A percentile compares a stretch with the other conserved stretches of the same genome.
Evolutionary conservation across 2,797 vertebrate species (phyloP).

Genomic region (Ceyx erithaca): DNA sequence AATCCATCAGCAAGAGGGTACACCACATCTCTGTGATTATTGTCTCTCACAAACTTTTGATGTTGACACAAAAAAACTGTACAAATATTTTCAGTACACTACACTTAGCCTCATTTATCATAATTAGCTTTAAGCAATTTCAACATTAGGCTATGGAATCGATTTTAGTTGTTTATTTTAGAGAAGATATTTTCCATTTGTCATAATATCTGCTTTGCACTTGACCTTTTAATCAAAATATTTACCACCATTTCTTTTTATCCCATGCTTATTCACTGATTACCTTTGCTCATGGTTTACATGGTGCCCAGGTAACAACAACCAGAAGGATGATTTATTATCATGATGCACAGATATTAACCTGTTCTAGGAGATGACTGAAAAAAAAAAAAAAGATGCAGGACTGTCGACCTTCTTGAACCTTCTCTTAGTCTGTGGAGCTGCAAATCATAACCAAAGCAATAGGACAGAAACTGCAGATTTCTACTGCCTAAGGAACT

Average conservation of each 20-base stretch:
- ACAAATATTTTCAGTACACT: neutral
- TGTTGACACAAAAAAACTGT: neutral
- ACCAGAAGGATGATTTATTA: neutral
- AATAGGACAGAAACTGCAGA: neutral
- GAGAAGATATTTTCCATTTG: constrained; percentile 49
- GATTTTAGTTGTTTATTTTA: constrained; percentile 33
- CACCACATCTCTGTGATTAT: neutral
- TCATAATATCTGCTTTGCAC: constrained; percentile 14
- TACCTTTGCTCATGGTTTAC: neutral
- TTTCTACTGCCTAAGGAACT: neutral
- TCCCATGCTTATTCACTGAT: neutral
- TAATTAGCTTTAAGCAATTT: constrained; percentile 46
- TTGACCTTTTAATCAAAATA: constrained; percentile 53
- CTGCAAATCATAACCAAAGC: neutral
- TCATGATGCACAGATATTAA: neutral
- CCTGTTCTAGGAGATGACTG: neutral
- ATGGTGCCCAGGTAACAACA: neutral
- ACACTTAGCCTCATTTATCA: constrained; percentile 29
- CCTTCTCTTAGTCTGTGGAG: neutral
- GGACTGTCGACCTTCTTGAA: neutral
- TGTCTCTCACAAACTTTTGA: neutral
- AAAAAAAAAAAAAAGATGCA: neutral
- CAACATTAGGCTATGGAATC: neutral
- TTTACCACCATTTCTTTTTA: neutral
- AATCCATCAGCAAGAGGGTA: neutral